Evolutionary conservation across 53 echinoderm and acorn worm species (phyloP).

Genomic region (Arbacia lixula): DNA sequence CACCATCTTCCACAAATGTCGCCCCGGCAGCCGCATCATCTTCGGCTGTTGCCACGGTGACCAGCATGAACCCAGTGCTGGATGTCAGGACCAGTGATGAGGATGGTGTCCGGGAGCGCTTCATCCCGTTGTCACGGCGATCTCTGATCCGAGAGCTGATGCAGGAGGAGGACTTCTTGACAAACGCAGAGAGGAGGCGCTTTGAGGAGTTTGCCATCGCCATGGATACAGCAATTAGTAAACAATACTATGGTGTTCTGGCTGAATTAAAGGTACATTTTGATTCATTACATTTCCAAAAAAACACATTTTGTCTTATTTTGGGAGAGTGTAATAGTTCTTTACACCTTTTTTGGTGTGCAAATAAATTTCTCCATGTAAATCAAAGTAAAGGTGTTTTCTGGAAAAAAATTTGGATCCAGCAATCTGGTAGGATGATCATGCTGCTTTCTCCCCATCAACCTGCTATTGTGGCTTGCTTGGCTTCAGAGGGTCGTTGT

Average conservation of each 20-base stretch:
- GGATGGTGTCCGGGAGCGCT: conserved; percentile 78
- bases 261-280: conserved; percentile 78
- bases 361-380: too few species aligned
- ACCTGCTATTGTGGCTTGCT: too few species aligned
- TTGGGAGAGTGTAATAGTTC: too few species aligned
- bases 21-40: neutral
- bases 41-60: conserved; percentile 20
- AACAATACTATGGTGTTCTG: conserved; percentile 89
- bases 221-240: conserved; percentile 83
- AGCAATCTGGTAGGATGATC: too few species aligned
- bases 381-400: too few species aligned
- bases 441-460: too few species aligned
- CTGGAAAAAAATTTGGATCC: too few species aligned
- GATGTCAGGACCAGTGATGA: conserved; percentile 67
- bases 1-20: conserved; percentile 16
- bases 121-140: conserved; percentile 94
- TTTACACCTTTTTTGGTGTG: too few species aligned
- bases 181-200: conserved; percentile 64
- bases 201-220: conserved; percentile 95
- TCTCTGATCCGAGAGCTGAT: conserved; percentile 86
- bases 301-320: too few species aligned
- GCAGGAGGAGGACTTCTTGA: conserved; percentile 84
- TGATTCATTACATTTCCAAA: too few species aligned
- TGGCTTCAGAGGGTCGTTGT: too few species aligned
- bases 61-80: conserved; percentile 67